Evolutionary conservation across 2,888 invertebrate genomes (phyloP), one percentile per base, ranked within the genome.

Genomic region (Artemia sinica): DNA sequence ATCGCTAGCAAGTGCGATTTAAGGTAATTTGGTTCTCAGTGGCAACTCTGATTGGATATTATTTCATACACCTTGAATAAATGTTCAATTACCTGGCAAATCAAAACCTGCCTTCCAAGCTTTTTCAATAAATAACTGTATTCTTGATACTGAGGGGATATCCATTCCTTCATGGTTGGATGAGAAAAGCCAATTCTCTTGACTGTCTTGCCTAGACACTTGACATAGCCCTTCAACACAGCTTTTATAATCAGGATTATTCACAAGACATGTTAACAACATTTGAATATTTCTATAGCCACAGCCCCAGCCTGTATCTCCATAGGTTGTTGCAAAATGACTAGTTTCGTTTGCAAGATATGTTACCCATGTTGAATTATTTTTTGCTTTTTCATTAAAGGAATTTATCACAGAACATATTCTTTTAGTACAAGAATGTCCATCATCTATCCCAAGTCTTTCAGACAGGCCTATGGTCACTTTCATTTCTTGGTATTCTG

Each of bases 201-300:
- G 28, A 58, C 28, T 67, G 14, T 69, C 18, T 49, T 8, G 11
- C 14, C 50, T 8, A 48, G n/a, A 48, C n/a, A n/a, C n/a, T 41
- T 66, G 67, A 41, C 69, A 69, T 2, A 69, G 41, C 5, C 49
- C 66, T 11, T 28, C n/a, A 11, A 69, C 52, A 8, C 83, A 79
- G 73, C 84, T 84, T 71, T 84, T 82, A 78, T 86, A 89, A 63
- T 83, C 84, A 0, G 87, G 85, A 76, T 86, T 84, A 69, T 81
- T 81, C 72, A 87, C 80, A 67, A 92, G 81, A 4, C 88, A 87
- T 0, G 91, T 91, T n/a, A 92, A 81, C 74, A 92, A 80, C 91
- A 92, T 92, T 78, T 92, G 92, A 79, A 89, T 85, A 79, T 92
- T 91, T 74, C 92, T 77, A 77, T 91, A 92, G 0, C 93, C 93